Conservation (phyloP, 2,113 vertebrate genomes). For the Sakesphorus luctuosus region DNA sequence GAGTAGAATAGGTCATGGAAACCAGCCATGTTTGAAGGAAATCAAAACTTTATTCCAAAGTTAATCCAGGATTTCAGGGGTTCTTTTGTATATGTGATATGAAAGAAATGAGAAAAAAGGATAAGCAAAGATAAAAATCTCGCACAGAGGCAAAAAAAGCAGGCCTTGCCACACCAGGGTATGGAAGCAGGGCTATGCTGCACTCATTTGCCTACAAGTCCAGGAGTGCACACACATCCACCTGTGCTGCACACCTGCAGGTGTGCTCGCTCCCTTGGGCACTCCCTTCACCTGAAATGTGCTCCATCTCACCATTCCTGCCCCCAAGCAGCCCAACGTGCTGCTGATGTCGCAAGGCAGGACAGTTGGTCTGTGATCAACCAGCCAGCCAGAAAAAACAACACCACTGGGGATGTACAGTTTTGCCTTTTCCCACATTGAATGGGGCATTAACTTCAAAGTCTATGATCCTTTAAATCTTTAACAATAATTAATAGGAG, state of each 20-base stretch:
- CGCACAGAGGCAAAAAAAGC: background rate
- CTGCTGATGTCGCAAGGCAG: conserved; percentile 5
- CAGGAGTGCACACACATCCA: background rate
- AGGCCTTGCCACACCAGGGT: background rate
- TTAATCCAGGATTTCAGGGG: background rate
- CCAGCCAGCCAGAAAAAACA: conserved; percentile 75
- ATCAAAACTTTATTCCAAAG: background rate
- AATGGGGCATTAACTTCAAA: conserved; percentile 76
- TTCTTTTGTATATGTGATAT: background rate
- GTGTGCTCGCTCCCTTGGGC: accelerated
- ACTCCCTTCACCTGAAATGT: background rate
- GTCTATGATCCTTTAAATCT: conserved; percentile 83
- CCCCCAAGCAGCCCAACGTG: background rate
- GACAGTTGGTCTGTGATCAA: conserved; percentile 54
- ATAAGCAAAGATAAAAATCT: background rate
- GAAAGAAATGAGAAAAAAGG: background rate
- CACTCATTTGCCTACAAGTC: accelerated
- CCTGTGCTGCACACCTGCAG: background rate
- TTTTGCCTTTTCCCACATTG: conserved; percentile 78
- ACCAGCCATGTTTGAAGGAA: background rate
- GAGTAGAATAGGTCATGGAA: background rate
- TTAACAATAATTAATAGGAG: conserved; percentile 82
- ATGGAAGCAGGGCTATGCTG: background rate
- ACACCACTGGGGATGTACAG: conserved; percentile 55
- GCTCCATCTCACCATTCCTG: background rate